These are phyloP conservation scores for Sisyra nigra DNA, from an alignment of 2,888 invertebrate genomes.

Conservation along the genomic window DNA sequence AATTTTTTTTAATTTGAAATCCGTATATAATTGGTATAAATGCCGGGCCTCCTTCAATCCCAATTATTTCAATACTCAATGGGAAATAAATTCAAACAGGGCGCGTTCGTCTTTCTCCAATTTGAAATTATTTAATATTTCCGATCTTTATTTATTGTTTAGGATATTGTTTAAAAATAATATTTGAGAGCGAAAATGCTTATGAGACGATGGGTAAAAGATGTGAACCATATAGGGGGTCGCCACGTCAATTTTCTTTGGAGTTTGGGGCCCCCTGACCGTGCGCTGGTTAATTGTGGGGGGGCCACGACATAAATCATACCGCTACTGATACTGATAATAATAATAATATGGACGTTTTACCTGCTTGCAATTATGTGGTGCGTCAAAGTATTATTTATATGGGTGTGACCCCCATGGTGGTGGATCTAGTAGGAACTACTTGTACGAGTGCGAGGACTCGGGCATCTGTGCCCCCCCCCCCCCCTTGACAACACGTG, in stretches of 20 bases:
- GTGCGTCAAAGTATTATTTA: conserved; percentile 28
- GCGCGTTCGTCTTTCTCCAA: neutral
- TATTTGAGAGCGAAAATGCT: neutral
- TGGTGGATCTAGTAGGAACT: neutral
- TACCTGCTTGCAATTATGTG: conserved; percentile 25
- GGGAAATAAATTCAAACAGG: neutral
- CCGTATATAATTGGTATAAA: conserved; percentile 19
- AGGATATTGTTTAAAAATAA: neutral
- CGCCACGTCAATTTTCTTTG: conserved; percentile 8
- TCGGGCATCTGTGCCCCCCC: too few species aligned
- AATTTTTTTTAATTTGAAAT: conserved; percentile 13
- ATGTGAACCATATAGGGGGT: neutral
- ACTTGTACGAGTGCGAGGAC: too few species aligned
- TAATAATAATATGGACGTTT: conserved; percentile 17
- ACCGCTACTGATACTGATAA: conserved; percentile 21
- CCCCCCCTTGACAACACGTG: too few species aligned
- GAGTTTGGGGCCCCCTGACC: conserved; percentile 18
- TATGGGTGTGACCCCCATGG: conserved; percentile 18
- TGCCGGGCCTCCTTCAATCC: conserved; percentile 13
- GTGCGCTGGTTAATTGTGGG: conserved; percentile 21
- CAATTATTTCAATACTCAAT: neutral
- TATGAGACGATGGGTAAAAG: neutral
- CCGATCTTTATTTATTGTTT: neutral
- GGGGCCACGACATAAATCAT: conserved; percentile 24
- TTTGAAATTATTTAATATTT: conserved; percentile 3